phyloP scores from a whole-genome alignment of 2,113 vertebrate genomes.

The Crocuta crocuta region DNA sequence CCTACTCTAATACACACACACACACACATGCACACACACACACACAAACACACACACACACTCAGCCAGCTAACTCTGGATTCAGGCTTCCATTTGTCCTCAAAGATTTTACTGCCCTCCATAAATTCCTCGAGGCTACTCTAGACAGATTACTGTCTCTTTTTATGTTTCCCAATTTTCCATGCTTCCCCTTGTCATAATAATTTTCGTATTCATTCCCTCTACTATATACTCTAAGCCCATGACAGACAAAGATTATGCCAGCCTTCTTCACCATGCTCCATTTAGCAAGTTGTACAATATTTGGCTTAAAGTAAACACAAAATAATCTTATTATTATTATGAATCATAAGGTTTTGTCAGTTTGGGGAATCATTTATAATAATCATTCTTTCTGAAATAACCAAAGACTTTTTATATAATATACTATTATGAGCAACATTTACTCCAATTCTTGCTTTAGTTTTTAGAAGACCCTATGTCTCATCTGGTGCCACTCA shows the following conservation, averaged over 20 bases:
- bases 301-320: not conserved
- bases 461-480: not conserved
- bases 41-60: not conserved
- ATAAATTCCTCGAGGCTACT: not conserved
- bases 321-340: not conserved
- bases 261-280: not conserved
- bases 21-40: not conserved
- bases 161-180: not conserved
- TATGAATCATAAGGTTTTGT: not conserved
- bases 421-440: not conserved
- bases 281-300: not conserved
- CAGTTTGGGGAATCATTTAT: not conserved
- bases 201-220: not conserved
- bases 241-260: not conserved
- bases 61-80: not conserved
- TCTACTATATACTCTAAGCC: not conserved
- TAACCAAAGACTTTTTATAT: not conserved
- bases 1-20: too few species aligned
- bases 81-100: not conserved
- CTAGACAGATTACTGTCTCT: not conserved
- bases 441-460: constrained; percentile 4
- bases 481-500: not conserved
- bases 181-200: not conserved
- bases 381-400: not conserved
- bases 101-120: not conserved